Base-by-base conservation (phyloP, 2,888 invertebrate species). In the Torymus aiolomorphi region DNA sequence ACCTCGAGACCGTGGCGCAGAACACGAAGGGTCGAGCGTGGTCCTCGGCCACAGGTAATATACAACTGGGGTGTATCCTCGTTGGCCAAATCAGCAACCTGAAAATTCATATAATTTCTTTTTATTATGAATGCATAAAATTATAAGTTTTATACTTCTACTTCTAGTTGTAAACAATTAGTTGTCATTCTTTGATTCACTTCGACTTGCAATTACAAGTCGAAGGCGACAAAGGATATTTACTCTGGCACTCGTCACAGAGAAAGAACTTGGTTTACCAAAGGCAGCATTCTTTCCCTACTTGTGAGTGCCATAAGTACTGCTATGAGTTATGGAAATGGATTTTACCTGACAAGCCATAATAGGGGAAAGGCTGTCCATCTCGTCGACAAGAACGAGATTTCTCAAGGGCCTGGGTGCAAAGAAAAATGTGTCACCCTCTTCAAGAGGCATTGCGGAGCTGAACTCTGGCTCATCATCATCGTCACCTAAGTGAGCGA, bases 11-110 rank as follows among this genome's bases (percentile, higher is more conserved):
- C 99, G 91, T 99, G 99, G 31, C 99, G 93, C 12, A 99, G 91
- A 0, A 99, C 97, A 84, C 95, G 89, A 63, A 99, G 90, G 0
- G 98, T 96, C 0, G 99, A 99, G 63, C 99, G 93, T 0, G 99
- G 96, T 0, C 99, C 99, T 82, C 98, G 92, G 0, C 99, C 99
- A 91, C 99, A 99, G 2, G 98, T 93, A 88, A 98, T 95, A 91
- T 99, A 99, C 82, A 99, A 93, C 91, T 99, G 99, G 0, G 99
- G 99, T 0, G 99, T 99, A 90, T 99, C 99, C 92, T 99, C 99
- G 88, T 98, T 98, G 67, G 98, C 98, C 84, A 97, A 93, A 92
- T 97, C 97, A 74, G 97, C 97, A 62, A 97, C 97, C 94, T 92
- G 57, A 66, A 63, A 76, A 69, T 24, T 31, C 63, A 65, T 80